These are phyloP conservation scores for Stenurella melanura DNA, from an alignment of 2,888 invertebrate genomes.

Conservation along the genomic window DNA sequence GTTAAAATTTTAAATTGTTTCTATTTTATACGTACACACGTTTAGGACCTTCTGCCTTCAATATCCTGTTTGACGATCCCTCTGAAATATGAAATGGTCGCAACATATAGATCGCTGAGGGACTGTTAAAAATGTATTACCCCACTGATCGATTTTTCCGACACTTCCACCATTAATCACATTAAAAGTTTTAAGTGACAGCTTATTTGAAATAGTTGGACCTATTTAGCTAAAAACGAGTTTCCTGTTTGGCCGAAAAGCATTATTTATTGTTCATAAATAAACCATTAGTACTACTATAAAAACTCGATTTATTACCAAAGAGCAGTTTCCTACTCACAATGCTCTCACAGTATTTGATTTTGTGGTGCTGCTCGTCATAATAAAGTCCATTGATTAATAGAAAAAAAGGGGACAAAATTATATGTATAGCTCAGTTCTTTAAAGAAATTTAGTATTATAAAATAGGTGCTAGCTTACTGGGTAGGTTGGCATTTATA, in stretches of 20 bases:
- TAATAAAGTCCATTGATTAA: no score
- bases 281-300: no score
- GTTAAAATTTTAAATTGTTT: neutral
- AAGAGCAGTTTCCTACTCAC: no score
- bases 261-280: neutral
- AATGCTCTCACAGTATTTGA: no score
- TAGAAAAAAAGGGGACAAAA: no score
- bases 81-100: neutral
- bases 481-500: no score
- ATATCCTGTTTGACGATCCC: neutral
- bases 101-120: neutral
- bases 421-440: no score
- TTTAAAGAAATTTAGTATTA: no score
- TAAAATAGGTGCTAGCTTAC: no score
- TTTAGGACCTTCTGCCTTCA: neutral
- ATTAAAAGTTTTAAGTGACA: conserved; percentile 6
- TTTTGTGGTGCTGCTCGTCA: no score
- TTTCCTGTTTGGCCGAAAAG: neutral
- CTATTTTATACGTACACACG: neutral
- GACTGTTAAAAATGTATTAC: neutral
- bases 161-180: neutral
- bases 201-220: neutral
- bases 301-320: no score
- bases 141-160: neutral
- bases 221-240: neutral